Evolutionary conservation across 2,113 vertebrate species (phyloP).

Genomic region (Cynocephalus volans): DNA sequence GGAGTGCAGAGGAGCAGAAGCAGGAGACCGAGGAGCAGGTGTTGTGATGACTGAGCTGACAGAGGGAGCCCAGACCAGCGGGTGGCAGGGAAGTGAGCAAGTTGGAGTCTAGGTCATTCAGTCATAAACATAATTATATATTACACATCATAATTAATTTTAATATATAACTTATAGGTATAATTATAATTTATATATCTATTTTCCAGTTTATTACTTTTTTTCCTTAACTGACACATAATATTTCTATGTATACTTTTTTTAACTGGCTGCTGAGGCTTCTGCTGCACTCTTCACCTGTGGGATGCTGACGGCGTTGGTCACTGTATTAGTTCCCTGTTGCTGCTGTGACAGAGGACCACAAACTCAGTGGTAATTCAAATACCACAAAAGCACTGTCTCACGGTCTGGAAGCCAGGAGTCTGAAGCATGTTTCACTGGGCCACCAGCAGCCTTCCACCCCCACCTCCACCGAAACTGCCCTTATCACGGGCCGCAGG

Average conservation of each 20-base stretch:
- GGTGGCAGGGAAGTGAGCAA: too few relatives aligned
- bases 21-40: too few relatives aligned
- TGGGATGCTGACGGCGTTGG: fast-evolving
- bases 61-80: too few relatives aligned
- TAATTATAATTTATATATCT: background rate
- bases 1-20: background rate
- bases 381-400: background rate
- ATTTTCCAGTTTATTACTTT: too few relatives aligned
- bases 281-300: fast-evolving
- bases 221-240: background rate
- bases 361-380: too few relatives aligned
- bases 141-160: too few relatives aligned
- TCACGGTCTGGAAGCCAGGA: too few relatives aligned
- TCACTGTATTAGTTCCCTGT: background rate
- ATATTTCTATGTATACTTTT: background rate
- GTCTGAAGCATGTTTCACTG: background rate
- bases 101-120: too few relatives aligned
- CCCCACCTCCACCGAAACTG: background rate
- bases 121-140: too few relatives aligned
- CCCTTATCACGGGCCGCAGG: background rate
- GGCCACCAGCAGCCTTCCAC: background rate
- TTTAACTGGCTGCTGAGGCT: background rate
- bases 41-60: too few relatives aligned
- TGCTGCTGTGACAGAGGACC: background rate
- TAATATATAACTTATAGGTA: too few relatives aligned